These are phyloP conservation scores for Ryuthela nishihirai DNA, from an alignment of 2,888 invertebrate species.

Conservation along the genomic window DNA sequence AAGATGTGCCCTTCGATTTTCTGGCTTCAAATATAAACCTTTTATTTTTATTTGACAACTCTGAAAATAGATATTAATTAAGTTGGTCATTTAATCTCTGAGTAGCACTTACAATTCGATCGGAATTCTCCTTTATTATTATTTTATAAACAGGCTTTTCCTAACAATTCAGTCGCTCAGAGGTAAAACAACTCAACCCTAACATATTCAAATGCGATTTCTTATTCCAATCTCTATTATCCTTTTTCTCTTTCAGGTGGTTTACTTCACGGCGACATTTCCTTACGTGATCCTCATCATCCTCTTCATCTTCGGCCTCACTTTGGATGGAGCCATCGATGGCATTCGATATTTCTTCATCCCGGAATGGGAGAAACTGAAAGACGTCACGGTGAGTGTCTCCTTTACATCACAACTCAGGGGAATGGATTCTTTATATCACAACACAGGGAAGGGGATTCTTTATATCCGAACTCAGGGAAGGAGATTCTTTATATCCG, in stretches of 20 bases:
- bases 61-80: not conserved
- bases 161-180: no score
- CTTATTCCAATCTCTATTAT: not conserved
- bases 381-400: constrained; percentile 33
- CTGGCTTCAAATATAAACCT: no score
- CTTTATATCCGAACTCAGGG: no score
- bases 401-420: no score
- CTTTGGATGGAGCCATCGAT: constrained; percentile 42
- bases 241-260: constrained; percentile 15
- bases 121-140: not conserved
- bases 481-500: no score
- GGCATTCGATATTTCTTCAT: constrained; percentile 44
- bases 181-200: not conserved
- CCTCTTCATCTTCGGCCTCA: constrained; percentile 36
- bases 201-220: not conserved
- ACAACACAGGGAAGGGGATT: no score
- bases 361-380: constrained; percentile 44
- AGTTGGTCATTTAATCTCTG: not conserved
- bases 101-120: not conserved
- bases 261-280: constrained; percentile 41
- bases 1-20: no score
- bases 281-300: constrained; percentile 38
- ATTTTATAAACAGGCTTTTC: no score
- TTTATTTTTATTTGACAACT: no score
- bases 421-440: no score